phyloP scores from a whole-genome alignment of 2,888 invertebrate genomes.

The Tiphia femorata region DNA sequence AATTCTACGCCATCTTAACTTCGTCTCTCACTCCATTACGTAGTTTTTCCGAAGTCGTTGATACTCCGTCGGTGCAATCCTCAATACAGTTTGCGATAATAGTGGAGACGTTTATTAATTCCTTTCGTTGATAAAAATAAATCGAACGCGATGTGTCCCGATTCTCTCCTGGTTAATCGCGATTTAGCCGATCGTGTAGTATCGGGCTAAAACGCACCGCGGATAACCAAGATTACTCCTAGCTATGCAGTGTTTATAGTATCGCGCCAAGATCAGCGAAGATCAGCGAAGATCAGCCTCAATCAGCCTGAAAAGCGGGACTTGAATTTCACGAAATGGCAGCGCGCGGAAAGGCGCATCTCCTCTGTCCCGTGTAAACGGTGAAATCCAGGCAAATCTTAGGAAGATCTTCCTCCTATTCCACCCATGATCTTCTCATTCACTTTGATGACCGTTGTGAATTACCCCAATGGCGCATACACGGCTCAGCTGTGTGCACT shows the following conservation, averaged over 20 bases:
- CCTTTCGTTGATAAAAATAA: conserved; percentile 8
- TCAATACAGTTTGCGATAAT: conserved; percentile 15
- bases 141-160: too few relatives aligned
- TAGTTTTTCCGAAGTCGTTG: conserved; percentile 47
- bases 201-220: too few relatives aligned
- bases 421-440: conserved; percentile 7
- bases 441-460: conserved; percentile 51
- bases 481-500: conserved; percentile 64
- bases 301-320: too few relatives aligned
- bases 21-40: conserved; percentile 3
- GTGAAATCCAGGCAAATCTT: conserved; percentile 6
- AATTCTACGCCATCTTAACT: conserved; percentile 46
- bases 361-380: neutral
- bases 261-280: too few relatives aligned
- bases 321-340: too few relatives aligned
- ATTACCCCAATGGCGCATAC: conserved; percentile 65
- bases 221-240: too few relatives aligned
- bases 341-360: neutral
- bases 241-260: too few relatives aligned
- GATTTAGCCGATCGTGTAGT: too few relatives aligned
- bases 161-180: too few relatives aligned
- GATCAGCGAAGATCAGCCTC: too few relatives aligned
- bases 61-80: conserved; percentile 25
- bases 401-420: conserved; percentile 29
- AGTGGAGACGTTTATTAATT: too few relatives aligned